Percentiles rank a stretch among this genome's conserved stretches.
These are phyloP conservation scores for Leuciscus waleckii DNA, from an alignment of 2,797 vertebrate genomes.

Conservation along the genomic window DNA sequence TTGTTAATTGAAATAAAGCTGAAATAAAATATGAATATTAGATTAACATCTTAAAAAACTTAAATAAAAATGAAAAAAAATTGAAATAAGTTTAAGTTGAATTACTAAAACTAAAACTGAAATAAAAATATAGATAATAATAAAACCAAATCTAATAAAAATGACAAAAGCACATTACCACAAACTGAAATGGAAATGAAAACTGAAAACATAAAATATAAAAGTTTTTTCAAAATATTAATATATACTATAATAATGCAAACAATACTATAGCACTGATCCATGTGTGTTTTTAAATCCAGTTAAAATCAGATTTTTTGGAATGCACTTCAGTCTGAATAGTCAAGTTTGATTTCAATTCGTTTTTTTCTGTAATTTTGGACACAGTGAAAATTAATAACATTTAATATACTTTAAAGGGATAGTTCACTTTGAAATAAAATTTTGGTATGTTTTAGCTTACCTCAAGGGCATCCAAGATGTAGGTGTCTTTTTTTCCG, in stretches of 20 bases:
- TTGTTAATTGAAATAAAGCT: not conserved
- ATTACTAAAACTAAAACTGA: not conserved
- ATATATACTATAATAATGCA: too few species aligned
- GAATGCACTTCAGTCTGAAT: not conserved
- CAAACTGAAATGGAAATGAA: not conserved
- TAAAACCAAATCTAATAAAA: not conserved
- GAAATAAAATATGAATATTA: not conserved
- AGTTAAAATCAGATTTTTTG: not conserved
- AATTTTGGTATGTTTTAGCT: too few species aligned
- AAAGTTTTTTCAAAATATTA: not conserved
- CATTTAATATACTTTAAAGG: not conserved
- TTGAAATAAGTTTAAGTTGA: not conserved
- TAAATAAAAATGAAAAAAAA: not conserved
- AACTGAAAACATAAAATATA: not conserved
- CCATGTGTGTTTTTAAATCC: not conserved
- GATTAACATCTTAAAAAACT: not conserved
- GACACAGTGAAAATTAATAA: not conserved
- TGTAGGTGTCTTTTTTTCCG: too few species aligned
- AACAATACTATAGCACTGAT: not conserved
- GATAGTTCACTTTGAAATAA: too few species aligned
- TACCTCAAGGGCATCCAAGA: too few species aligned
- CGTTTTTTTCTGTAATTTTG: not conserved
- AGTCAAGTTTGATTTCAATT: not conserved
- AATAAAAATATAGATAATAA: not conserved
- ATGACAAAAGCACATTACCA: not conserved